Conservation (phyloP, 2,888 invertebrate genomes). For the Nomada flava region DNA sequence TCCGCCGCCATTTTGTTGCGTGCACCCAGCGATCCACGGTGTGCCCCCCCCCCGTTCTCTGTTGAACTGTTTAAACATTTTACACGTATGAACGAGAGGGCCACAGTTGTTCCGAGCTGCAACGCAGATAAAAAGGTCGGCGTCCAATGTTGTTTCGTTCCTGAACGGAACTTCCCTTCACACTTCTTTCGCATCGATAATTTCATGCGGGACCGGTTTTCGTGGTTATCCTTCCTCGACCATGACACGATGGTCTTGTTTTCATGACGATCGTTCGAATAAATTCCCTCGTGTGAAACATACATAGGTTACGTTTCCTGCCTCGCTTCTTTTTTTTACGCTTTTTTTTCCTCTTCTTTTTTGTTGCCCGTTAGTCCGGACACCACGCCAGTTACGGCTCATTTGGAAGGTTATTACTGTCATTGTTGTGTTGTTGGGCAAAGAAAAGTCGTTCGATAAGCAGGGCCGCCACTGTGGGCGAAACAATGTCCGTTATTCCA, state of each 20-base stretch:
- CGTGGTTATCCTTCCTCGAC: slow-evolving; percentile 6
- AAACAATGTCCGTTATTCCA: background rate
- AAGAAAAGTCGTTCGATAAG: background rate
- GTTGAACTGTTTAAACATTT: background rate
- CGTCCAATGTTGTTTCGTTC: background rate
- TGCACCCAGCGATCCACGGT: background rate
- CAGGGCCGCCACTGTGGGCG: background rate
- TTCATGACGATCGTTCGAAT: background rate
- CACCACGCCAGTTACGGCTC: background rate
- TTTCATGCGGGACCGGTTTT: slow-evolving; percentile 31
- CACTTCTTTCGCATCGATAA: slow-evolving; percentile 7
- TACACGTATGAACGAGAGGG: background rate
- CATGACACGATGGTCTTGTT: slow-evolving; percentile 26
- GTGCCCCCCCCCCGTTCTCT: background rate
- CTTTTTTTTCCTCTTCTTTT: too few relatives aligned
- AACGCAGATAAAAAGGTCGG: background rate
- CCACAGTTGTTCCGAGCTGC: background rate
- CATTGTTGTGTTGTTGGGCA: too few relatives aligned
- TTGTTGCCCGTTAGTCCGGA: too few relatives aligned
- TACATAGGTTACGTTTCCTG: background rate
- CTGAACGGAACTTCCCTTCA: background rate
- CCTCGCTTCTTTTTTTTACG: background rate
- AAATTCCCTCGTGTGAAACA: background rate
- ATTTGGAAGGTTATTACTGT: background rate
- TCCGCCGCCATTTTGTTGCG: background rate